Evolutionary conservation across 2,888 invertebrate genomes (phyloP).

Genomic region (Cyaniris semiargus): DNA sequence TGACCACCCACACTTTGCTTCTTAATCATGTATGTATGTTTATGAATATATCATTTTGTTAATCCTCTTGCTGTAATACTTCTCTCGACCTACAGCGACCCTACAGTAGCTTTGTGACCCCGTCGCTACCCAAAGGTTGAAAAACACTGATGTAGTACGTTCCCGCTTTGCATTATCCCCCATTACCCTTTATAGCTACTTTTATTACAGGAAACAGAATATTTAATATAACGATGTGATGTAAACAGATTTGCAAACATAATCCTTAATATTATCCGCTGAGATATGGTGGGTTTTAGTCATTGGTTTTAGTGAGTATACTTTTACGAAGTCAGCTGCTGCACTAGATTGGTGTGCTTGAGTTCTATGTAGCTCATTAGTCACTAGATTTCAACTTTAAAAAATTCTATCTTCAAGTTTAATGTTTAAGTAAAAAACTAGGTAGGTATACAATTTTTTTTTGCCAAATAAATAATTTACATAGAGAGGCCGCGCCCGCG

Average conservation of each 20-base stretch:
- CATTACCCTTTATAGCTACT: conserved; percentile 27
- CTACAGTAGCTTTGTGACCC: no score
- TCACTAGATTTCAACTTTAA: not conserved
- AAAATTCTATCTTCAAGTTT: no score
- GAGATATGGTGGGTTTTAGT: not conserved
- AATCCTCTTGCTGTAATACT: no score
- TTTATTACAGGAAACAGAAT: conserved; percentile 28
- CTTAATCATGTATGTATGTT: no score
- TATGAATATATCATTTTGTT: no score
- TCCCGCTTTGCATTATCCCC: conserved; percentile 5
- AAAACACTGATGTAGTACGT: not conserved
- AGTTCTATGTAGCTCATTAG: not conserved
- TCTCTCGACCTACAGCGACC: no score
- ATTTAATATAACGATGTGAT: conserved; percentile 19
- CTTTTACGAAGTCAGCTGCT: not conserved
- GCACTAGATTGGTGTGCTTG: not conserved
- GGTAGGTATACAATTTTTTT: no score
- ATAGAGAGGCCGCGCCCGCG: no score
- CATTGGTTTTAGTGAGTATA: not conserved
- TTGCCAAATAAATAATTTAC: no score
- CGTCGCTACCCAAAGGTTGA: no score
- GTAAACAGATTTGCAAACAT: not conserved
- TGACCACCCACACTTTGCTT: no score
- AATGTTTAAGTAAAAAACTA: no score
- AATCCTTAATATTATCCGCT: not conserved